A percentile compares a stretch with the other conserved stretches of the same genome.
phyloP scores from a whole-genome alignment of 2,113 vertebrate genomes.

The Oncorhynchus gorbuscha region DNA sequence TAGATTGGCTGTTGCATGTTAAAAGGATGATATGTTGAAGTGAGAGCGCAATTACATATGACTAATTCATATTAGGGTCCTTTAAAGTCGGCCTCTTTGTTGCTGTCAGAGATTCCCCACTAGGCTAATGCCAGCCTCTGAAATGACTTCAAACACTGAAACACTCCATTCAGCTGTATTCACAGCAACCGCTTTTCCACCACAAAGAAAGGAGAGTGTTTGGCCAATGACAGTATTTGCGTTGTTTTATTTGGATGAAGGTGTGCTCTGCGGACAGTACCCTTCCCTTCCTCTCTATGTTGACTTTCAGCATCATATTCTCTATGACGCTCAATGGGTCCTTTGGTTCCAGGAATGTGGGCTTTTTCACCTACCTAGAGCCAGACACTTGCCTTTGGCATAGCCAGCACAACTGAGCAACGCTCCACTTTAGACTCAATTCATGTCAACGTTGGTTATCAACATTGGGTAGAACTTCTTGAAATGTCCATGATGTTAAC shows the following conservation, averaged over 20 bases:
- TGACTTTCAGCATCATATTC: slow-evolving; percentile 29
- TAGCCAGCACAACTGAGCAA: too few species aligned
- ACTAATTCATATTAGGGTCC: slow-evolving; percentile 4
- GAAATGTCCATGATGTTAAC: neutral
- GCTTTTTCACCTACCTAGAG: slow-evolving; percentile 13
- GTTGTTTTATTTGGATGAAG: slow-evolving; percentile 39
- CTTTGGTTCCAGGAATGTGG: slow-evolving; percentile 26
- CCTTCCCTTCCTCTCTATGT: slow-evolving; percentile 26
- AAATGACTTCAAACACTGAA: slow-evolving; percentile 8
- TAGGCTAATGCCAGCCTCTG: neutral
- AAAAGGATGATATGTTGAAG: neutral
- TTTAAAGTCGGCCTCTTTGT: slow-evolving; percentile 11
- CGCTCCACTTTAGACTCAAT: neutral
- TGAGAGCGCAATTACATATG: slow-evolving; percentile 5
- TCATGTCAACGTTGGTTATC: neutral
- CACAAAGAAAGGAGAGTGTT: neutral
- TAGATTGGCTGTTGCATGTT: neutral
- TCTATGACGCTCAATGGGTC: slow-evolving; percentile 20
- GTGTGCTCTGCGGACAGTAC: slow-evolving; percentile 18
- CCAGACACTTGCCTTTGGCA: neutral
- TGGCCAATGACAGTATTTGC: slow-evolving; percentile 35
- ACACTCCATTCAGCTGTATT: slow-evolving; percentile 29
- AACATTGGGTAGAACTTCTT: neutral
- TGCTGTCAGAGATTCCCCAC: slow-evolving; percentile 20
- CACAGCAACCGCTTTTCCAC: slow-evolving; percentile 15